Evolutionary conservation across 2,797 vertebrate species (phyloP).

Genomic region (Gymnoscopelus microlampas): DNA sequence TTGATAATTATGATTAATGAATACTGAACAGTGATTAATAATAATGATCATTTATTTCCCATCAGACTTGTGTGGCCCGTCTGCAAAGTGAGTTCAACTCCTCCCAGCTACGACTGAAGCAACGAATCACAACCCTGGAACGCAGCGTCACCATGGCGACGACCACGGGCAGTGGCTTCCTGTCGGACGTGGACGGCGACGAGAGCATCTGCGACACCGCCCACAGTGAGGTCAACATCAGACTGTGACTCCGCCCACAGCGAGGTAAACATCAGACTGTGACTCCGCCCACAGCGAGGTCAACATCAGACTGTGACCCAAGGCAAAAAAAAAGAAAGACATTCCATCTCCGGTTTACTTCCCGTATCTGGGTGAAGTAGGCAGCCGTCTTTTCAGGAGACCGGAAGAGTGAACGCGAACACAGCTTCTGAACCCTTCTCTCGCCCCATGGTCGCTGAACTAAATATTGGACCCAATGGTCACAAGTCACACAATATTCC

Average conservation of each 20-base stretch:
- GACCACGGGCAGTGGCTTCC: conserved; percentile 68
- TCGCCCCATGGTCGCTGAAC: too few species aligned
- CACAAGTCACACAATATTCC: too few species aligned
- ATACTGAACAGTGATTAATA: neutral
- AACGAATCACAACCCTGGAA: conserved; percentile 87
- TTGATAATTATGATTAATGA: neutral
- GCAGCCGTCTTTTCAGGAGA: too few species aligned
- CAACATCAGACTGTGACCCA: too few species aligned
- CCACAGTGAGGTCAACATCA: conserved; percentile 72
- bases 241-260: conserved; percentile 46
- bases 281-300: too few species aligned
- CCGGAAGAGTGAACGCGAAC: too few species aligned
- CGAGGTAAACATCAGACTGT: too few species aligned
- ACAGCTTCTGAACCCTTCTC: too few species aligned
- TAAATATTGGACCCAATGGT: too few species aligned
- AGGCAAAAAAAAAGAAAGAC: too few species aligned
- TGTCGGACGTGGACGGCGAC: conserved; percentile 67
- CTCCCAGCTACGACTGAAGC: conserved; percentile 90
- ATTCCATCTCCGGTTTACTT: too few species aligned
- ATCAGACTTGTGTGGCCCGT: conserved; percentile 81
- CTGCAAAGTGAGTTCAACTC: conserved; percentile 88
- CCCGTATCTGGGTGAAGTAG: too few species aligned
- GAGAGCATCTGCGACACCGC: conserved; percentile 62
- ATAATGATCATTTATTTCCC: conserved; percentile 8
- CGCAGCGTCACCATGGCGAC: conserved; percentile 31